These are phyloP conservation scores for Sphenodon punctatus DNA, from an alignment of 2,797 vertebrate genomes.

Conservation along the genomic window DNA sequence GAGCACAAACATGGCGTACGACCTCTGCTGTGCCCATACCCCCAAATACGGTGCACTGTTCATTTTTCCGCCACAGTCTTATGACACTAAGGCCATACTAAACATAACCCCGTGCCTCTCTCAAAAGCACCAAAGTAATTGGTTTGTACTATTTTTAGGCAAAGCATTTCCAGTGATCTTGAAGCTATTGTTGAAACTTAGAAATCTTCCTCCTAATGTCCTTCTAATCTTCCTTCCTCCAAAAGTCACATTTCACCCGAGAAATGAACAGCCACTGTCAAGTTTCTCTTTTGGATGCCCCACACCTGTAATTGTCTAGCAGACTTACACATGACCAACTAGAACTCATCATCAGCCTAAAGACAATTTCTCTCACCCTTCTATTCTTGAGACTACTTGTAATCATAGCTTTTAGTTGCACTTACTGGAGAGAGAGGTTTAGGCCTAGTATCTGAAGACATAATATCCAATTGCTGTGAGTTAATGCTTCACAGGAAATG, in stretches of 20 bases:
- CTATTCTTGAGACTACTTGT: not conserved
- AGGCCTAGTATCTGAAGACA: not conserved
- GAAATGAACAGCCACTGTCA: not conserved
- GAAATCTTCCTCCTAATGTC: not conserved
- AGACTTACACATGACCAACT: not conserved
- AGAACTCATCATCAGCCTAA: not conserved
- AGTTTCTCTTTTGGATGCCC: not conserved
- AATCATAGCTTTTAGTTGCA: constrained; percentile 16
- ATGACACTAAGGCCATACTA: not conserved
- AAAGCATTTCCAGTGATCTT: not conserved
- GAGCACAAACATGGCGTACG: not conserved
- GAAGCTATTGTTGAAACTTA: not conserved
- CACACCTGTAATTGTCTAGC: not conserved
- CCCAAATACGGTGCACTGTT: not conserved
- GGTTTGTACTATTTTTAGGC: not conserved
- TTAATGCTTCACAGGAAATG: constrained; percentile 6
- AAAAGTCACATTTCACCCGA: not conserved
- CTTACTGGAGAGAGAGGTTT: constrained; percentile 5
- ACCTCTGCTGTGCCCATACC: not conserved
- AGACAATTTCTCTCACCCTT: constrained; percentile 10
- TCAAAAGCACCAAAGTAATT: not conserved
- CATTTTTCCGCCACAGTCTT: not conserved
- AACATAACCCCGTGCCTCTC: not conserved
- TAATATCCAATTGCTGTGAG: not conserved
- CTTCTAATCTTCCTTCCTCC: no score